Base-by-base conservation (phyloP, 2,113 vertebrate genomes). In the Calyptommatus sinebrachiatus region DNA sequence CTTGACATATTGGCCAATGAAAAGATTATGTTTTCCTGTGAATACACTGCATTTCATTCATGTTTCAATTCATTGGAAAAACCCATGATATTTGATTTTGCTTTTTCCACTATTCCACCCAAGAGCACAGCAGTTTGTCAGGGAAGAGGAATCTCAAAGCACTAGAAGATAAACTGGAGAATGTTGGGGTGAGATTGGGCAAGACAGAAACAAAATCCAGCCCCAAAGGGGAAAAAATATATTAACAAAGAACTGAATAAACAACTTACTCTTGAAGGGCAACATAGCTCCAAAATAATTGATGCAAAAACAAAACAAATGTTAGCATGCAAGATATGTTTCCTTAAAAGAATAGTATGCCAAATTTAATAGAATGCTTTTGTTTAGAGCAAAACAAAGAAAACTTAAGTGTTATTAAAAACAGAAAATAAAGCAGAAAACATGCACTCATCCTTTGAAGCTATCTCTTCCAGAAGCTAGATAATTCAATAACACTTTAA, bases 201-300 rank as follows among this genome's bases (percentile, higher is more conserved):
- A 20, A 22, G 2, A 75, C 3, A 14, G 11, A 72, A 73, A 26
- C 21, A 26, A 21, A 76, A 68, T 68, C 50, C 77, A 71, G 82
- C 57, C 83, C 82, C 1, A 1, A 82, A 77, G 24, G 0, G 46
- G 68, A 82, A 50, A 50, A 63, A 83, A 31, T 73, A 73, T 26
- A 50, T 26, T 66, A 28, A 84, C 66, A 83, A 87, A 66, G 0
- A 7, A 70, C 65, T 31, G 22, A 21, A 60, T 70, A 53, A 65
- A 65, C 80, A 80, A 92, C 92, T 93, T 94, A 94, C 93, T 90
- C 90, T 92, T 89, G 86, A 79, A 73, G 83, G 88, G 82, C 73
- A 89, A 91, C 88, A 90, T 90, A 91, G 86, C 90, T 94, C 91
- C 91, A 86, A 89, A 89, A 91, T 29, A 91, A 88, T 83, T 65